Percentiles rank a stretch among this genome's conserved stretches.
Conservation (phyloP, 2,888 invertebrate genomes). For the Catocala nupta region DNA sequence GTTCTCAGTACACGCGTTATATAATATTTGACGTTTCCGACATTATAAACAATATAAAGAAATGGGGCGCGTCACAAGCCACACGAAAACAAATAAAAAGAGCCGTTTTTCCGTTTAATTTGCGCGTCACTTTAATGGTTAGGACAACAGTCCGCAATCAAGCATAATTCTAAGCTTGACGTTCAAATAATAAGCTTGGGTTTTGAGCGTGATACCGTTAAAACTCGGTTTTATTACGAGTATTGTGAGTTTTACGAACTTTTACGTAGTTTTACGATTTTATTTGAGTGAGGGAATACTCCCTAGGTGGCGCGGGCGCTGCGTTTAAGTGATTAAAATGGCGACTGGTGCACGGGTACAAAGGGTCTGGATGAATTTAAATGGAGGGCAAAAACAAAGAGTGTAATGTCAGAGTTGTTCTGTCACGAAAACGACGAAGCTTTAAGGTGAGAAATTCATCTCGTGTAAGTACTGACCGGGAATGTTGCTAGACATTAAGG, state of each 20-base stretch:
- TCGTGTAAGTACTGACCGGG: no score
- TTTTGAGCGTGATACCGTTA: conserved; percentile 60
- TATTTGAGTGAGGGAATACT: conserved; percentile 59
- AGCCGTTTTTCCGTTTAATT: conserved; percentile 59
- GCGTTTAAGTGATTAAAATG: conserved; percentile 83
- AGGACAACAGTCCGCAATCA: conserved; percentile 63
- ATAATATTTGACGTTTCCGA: background rate
- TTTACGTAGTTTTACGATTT: conserved; percentile 68
- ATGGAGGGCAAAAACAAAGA: conserved; percentile 72
- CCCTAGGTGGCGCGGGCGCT: conserved; percentile 54
- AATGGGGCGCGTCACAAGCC: conserved; percentile 4
- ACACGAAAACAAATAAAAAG: conserved; percentile 48
- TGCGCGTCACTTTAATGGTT: conserved; percentile 64
- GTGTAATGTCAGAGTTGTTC: conserved; percentile 6
- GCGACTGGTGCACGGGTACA: conserved; percentile 72
- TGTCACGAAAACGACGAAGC: conserved; percentile 15
- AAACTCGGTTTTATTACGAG: conserved; percentile 62
- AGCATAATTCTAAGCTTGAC: conserved; percentile 58
- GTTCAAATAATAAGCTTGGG: conserved; percentile 65
- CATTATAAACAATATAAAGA: background rate
- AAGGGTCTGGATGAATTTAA: conserved; percentile 81
- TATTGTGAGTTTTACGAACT: conserved; percentile 63
- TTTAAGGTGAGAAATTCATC: background rate
- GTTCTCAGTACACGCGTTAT: no score
- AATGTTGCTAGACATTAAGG: no score